Evolutionary conservation across 2,113 vertebrate genomes (phyloP).

Genomic region (Pipra filicauda): DNA sequence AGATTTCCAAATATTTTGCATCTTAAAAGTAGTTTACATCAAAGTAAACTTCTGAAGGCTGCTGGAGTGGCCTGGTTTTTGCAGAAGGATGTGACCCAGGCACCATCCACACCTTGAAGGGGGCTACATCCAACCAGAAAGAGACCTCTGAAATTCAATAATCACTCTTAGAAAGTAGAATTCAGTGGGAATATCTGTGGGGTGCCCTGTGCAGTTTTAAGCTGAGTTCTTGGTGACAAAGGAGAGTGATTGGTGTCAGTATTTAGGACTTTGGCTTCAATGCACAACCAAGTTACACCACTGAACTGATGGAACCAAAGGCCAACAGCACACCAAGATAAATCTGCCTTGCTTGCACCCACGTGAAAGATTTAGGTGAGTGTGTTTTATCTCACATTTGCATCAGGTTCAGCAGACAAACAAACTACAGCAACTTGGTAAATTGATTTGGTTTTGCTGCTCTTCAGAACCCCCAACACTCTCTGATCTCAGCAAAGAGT

Average conservation of each 20-base stretch:
- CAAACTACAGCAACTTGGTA: not conserved
- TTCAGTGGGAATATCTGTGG: not conserved
- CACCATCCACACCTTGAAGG: fast-evolving
- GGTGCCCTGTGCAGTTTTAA: not conserved
- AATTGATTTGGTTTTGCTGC: not conserved
- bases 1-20: slow-evolving; percentile 40
- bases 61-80: not conserved
- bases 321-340: not conserved
- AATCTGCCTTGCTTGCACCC: not conserved
- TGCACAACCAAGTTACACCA: not conserved
- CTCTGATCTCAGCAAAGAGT: not conserved
- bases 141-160: not conserved
- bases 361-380: fast-evolving
- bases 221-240: not conserved
- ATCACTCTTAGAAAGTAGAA: not conserved
- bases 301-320: not conserved
- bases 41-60: not conserved
- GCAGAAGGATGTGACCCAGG: not conserved
- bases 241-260: fast-evolving
- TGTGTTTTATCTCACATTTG: not conserved
- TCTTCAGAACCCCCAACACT: not conserved
- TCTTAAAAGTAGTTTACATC: not conserved
- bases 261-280: fast-evolving
- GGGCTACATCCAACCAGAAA: not conserved
- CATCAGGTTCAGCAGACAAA: not conserved